These are phyloP conservation scores for Pachymerium ferrugineum DNA, from an alignment of 2,888 invertebrate species.

Conservation along the genomic window DNA sequence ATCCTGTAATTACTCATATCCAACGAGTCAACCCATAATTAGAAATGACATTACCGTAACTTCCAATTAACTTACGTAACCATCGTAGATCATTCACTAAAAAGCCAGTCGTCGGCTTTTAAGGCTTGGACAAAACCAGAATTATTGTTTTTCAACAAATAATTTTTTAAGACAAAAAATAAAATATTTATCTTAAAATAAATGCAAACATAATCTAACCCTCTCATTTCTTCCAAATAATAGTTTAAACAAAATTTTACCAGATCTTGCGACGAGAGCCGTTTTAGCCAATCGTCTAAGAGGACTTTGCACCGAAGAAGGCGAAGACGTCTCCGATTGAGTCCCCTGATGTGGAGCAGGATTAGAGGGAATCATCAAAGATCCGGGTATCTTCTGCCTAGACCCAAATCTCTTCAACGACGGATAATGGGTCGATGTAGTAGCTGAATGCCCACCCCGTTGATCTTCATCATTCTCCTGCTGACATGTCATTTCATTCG, in stretches of 20 bases:
- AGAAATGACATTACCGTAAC: too few species aligned
- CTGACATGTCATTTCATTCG: background rate
- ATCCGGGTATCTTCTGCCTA: conserved; percentile 17
- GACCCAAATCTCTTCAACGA: background rate
- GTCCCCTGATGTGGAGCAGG: conserved; percentile 29
- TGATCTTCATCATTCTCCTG: conserved; percentile 9
- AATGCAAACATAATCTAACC: background rate
- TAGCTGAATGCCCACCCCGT: background rate
- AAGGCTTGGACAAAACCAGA: too few species aligned
- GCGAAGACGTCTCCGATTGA: conserved; percentile 28
- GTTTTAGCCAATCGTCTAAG: conserved; percentile 8
- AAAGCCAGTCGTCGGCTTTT: too few species aligned
- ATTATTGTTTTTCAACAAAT: background rate
- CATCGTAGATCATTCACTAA: too few species aligned
- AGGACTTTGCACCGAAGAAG: conserved; percentile 23
- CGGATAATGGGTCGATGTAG: background rate
- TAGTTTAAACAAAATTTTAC: background rate
- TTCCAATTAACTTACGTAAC: too few species aligned
- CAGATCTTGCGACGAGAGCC: background rate
- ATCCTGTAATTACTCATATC: too few species aligned
- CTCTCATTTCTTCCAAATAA: background rate
- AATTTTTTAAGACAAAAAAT: background rate
- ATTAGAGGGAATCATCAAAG: conserved; percentile 28
- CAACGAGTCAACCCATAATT: too few species aligned
- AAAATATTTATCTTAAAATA: conserved; percentile 2